These are phyloP conservation scores for Epizoanthus stellaris DNA, from an alignment of 92 coral and sea anemone species.

Conservation along the genomic window DNA sequence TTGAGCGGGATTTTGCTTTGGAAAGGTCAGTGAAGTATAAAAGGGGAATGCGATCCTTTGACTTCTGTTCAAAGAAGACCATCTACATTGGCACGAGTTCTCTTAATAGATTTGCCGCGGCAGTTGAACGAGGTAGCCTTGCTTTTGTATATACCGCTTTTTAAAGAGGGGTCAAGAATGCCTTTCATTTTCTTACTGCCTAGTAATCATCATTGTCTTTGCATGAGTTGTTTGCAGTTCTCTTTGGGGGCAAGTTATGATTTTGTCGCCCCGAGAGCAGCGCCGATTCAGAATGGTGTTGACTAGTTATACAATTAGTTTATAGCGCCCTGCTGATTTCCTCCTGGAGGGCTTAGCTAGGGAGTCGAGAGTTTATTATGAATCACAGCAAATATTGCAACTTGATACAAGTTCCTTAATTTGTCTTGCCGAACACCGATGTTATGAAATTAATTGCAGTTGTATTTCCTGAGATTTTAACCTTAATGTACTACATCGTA, in stretches of 20 bases:
- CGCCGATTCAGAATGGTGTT: slow-evolving; percentile 53
- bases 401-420: slow-evolving; percentile 74
- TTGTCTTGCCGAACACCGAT: slow-evolving; percentile 64
- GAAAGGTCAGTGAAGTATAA: slow-evolving; percentile 14
- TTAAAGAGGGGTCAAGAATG: slow-evolving; percentile 54
- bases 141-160: slow-evolving; percentile 40
- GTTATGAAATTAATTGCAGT: slow-evolving; percentile 19
- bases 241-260: slow-evolving; percentile 52
- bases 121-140: slow-evolving; percentile 4
- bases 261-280: slow-evolving; percentile 45
- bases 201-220: slow-evolving; percentile 54
- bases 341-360: slow-evolving; percentile 36
- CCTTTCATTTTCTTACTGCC: slow-evolving; percentile 62
- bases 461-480: not conserved
- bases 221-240: slow-evolving; percentile 69
- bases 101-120: not conserved
- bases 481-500: not conserved
- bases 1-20: not conserved
- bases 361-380: slow-evolving; percentile 55
- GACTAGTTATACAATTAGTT: slow-evolving; percentile 67
- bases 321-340: slow-evolving; percentile 49
- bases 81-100: too few relatives aligned
- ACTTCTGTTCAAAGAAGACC: not conserved
- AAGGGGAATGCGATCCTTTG: not conserved
- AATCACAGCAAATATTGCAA: slow-evolving; percentile 67